These are phyloP conservation scores for Graphium colonna DNA, from an alignment of 2,888 invertebrate genomes.

Conservation along the genomic window DNA sequence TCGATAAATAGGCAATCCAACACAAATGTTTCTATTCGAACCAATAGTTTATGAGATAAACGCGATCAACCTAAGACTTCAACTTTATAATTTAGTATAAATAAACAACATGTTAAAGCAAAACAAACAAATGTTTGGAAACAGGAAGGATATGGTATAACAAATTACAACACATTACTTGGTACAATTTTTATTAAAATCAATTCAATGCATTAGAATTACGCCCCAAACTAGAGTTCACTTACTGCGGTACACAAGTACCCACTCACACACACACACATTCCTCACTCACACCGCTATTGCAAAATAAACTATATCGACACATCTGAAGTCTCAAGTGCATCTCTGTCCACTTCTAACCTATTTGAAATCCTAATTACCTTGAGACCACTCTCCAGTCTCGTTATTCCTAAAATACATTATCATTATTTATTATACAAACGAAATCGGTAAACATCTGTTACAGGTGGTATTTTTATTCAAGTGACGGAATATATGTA, in stretches of 20 bases:
- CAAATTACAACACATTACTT: too few relatives aligned
- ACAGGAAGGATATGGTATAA: too few relatives aligned
- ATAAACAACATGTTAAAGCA: too few relatives aligned
- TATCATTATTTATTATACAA: conserved; percentile 1
- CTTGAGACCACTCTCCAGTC: not conserved
- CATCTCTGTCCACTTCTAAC: not conserved
- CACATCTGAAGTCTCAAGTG: not conserved
- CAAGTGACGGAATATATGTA: too few relatives aligned
- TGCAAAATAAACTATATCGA: conserved; percentile 5
- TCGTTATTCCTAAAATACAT: conserved; percentile 5
- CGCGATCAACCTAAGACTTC: too few relatives aligned
- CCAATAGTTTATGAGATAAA: too few relatives aligned
- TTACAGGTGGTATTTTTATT: not conserved
- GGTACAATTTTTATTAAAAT: conserved; percentile 22
- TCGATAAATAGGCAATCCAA: too few relatives aligned
- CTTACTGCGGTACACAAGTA: not conserved
- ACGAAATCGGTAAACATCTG: not conserved
- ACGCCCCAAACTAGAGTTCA: conserved; percentile 1
- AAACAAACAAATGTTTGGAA: too few relatives aligned
- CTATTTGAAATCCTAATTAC: conserved; percentile 7
- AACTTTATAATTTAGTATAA: too few relatives aligned
- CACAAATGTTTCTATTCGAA: too few relatives aligned
- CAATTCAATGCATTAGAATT: conserved; percentile 27
- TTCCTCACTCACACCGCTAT: not conserved
- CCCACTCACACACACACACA: conserved; percentile 4